phyloP scores from a whole-genome alignment of 2,888 invertebrate species.

The Euzophera pinguis region DNA sequence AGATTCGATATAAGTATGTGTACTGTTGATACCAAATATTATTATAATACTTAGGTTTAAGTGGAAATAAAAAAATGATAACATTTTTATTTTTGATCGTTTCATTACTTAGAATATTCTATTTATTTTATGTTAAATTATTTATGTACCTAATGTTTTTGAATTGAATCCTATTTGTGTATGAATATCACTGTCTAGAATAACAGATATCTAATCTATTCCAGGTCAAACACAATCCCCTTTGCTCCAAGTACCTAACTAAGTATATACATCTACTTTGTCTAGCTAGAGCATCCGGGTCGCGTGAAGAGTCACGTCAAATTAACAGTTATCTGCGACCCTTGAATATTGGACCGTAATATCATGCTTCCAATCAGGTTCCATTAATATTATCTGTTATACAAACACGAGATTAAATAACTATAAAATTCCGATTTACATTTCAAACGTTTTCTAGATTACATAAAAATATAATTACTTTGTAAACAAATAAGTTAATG shows the following conservation, averaged over 20 bases:
- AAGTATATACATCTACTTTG: neutral
- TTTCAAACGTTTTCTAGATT: neutral
- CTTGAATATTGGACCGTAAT: conserved; percentile 4
- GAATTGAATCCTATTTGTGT: neutral
- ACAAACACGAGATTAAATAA: conserved; percentile 3
- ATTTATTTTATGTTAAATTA: neutral
- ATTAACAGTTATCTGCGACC: neutral
- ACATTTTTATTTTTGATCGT: neutral
- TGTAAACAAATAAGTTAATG: neutral
- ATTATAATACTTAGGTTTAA: conserved; percentile 39
- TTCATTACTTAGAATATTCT: neutral
- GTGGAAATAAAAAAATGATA: conserved; percentile 6
- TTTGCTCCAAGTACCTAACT: neutral
- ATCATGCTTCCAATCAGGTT: neutral
- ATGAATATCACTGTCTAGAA: conserved; percentile 2
- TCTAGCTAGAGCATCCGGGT: neutral
- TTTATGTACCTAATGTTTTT: neutral
- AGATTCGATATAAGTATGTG: conserved; percentile 50
- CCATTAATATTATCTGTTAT: neutral
- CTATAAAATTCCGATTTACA: conserved; percentile 1
- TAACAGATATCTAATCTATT: conserved; percentile 3
- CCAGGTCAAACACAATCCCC: neutral
- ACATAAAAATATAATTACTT: neutral
- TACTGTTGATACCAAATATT: conserved; percentile 42
- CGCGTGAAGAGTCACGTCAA: neutral